phyloP scores from a whole-genome alignment of 1,140 invertebrate genomes.

The Nephotettix cincticeps region DNA sequence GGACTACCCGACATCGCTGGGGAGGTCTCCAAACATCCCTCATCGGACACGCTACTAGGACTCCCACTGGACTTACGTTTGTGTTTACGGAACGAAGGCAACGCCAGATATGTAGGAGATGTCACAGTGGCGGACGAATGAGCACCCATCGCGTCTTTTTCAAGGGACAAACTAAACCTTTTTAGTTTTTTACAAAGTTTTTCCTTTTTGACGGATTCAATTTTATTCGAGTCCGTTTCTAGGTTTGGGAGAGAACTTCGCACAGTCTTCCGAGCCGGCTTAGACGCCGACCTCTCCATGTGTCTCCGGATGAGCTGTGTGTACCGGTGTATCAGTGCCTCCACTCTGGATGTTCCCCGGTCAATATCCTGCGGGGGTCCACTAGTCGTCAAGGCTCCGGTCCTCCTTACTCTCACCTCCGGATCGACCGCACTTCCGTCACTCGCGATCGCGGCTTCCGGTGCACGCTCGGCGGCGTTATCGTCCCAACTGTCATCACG shows the following conservation, averaged over 20 bases:
- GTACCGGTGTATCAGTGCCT: slow-evolving; percentile 9
- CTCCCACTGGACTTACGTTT: slow-evolving; percentile 8
- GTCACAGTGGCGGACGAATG: background rate
- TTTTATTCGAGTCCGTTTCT: background rate
- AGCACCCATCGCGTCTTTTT: slow-evolving; percentile 17
- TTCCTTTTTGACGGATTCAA: slow-evolving; percentile 8
- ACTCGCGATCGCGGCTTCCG: background rate
- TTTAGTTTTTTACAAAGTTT: slow-evolving; percentile 8
- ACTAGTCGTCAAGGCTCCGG: background rate
- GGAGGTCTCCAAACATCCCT: slow-evolving; percentile 18
- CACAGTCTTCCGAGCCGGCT: background rate
- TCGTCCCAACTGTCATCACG: slow-evolving; percentile 2
- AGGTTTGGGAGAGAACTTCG: slow-evolving; percentile 5
- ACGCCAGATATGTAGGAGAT: slow-evolving; percentile 25
- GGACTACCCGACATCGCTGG: background rate
- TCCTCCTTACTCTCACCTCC: background rate
- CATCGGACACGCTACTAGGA: slow-evolving; percentile 23
- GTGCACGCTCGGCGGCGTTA: background rate
- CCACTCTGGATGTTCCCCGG: background rate
- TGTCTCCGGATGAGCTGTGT: slow-evolving; percentile 1
- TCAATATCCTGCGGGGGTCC: background rate
- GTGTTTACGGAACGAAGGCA: slow-evolving; percentile 18
- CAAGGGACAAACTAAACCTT: slow-evolving; percentile 13
- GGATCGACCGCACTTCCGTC: background rate
- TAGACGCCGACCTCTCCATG: background rate